Conservation (phyloP, 1,140 invertebrate genomes). For the Mya arenaria region DNA sequence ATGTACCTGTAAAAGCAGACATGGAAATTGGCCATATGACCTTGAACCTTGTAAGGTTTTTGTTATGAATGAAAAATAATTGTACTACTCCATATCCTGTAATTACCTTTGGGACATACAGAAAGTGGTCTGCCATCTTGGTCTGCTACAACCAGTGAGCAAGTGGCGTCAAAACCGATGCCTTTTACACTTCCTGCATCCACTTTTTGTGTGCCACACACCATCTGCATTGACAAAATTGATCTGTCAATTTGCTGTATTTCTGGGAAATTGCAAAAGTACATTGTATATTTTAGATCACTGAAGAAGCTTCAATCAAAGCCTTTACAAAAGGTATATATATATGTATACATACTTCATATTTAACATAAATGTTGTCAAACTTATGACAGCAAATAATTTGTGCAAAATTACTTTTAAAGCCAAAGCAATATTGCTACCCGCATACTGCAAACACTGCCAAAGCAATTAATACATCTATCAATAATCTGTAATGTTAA, state of each 20-base stretch:
- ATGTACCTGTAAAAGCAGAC: too few species aligned
- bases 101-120: conserved; percentile 87
- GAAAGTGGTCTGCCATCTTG: conserved; percentile 87
- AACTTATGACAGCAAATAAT: too few species aligned
- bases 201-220: conserved; percentile 67
- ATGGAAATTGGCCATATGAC: too few species aligned
- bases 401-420: too few species aligned
- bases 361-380: background rate
- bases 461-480: too few species aligned
- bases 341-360: background rate
- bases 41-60: background rate
- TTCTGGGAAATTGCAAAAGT: too few species aligned
- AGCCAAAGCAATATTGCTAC: too few species aligned
- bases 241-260: too few species aligned
- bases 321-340: background rate
- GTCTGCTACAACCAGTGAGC: conserved; percentile 93
- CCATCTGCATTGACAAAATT: conserved; percentile 15
- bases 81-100: too few species aligned
- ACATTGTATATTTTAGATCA: too few species aligned
- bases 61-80: background rate
- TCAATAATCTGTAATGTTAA: too few species aligned
- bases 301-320: background rate
- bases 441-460: too few species aligned
- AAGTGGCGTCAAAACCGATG: conserved; percentile 98
- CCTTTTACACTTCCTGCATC: conserved; percentile 85